Conservation (phyloP, 2,888 invertebrate genomes). For the Dryococelus australis region DNA sequence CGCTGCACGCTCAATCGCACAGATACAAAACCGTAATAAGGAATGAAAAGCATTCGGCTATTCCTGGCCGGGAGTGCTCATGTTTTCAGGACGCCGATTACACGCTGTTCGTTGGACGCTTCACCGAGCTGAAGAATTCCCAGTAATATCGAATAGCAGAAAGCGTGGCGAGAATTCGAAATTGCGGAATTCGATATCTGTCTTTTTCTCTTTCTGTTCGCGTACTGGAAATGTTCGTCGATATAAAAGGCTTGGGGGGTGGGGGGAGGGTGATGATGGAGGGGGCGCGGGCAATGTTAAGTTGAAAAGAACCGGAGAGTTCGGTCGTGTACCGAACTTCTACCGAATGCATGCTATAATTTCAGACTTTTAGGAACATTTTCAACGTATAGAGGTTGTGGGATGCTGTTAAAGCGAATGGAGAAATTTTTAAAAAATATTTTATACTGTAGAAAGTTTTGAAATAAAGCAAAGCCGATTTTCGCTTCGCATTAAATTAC, state of each 20-base stretch:
- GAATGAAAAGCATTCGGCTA: no score
- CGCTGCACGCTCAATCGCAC: no score
- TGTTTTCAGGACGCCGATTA: neutral
- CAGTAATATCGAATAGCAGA: neutral
- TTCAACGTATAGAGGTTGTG: neutral
- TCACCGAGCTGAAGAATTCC: neutral
- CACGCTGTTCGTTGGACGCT: neutral
- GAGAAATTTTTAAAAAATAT: neutral
- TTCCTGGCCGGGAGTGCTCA: neutral
- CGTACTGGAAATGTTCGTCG: constrained; percentile 16
- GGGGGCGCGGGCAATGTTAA: neutral
- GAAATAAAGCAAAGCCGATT: no score
- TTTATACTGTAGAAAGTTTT: neutral
- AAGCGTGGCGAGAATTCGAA: constrained; percentile 27
- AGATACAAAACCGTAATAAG: no score
- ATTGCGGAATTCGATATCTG: constrained; percentile 28
- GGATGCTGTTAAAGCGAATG: neutral
- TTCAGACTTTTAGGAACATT: neutral
- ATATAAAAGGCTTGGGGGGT: neutral
- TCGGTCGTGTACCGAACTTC: neutral
- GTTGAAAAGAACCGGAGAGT: constrained; percentile 1
- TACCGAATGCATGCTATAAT: neutral
- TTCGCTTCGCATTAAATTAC: no score
- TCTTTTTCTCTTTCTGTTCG: constrained; percentile 3
- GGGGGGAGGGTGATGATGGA: neutral